These are phyloP conservation scores for Platanista minor DNA, from an alignment of 2,113 vertebrate genomes.

Conservation along the genomic window DNA sequence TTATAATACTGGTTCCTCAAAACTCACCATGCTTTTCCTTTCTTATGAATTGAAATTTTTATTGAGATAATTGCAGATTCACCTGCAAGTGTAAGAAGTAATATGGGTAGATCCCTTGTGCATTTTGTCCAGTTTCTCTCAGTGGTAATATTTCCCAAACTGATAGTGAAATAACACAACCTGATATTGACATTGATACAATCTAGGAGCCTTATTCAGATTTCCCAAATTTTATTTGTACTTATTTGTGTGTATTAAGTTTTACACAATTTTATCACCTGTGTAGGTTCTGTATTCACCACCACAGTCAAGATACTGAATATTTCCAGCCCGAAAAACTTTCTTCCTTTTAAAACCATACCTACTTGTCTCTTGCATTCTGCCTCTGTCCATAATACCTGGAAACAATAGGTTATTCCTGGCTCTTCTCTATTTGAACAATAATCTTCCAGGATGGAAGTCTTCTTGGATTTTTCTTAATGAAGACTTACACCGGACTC, in stretches of 20 bases:
- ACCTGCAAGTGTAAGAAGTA: not conserved
- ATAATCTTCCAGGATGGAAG: not conserved
- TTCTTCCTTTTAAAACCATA: not conserved
- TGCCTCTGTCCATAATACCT: not conserved
- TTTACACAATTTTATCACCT: not conserved
- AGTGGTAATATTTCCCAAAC: not conserved
- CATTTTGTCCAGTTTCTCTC: not conserved
- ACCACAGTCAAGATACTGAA: not conserved
- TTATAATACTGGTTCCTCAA: not conserved
- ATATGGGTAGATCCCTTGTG: not conserved
- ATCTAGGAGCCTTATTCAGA: not conserved
- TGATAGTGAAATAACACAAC: not conserved
- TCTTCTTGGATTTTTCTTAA: not conserved
- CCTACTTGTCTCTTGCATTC: not conserved
- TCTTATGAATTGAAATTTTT: not conserved
- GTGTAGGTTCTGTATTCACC: not conserved
- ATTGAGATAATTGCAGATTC: not conserved
- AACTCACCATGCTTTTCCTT: not conserved
- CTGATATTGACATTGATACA: not conserved
- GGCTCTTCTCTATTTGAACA: not conserved
- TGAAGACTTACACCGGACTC: not conserved
- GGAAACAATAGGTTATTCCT: not conserved
- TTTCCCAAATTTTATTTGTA: not conserved
- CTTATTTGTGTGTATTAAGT: not conserved
- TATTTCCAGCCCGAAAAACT: not conserved